These are phyloP conservation scores for Meandrina meandrites DNA, from an alignment of 92 coral and sea anemone genomes.

Conservation along the genomic window DNA sequence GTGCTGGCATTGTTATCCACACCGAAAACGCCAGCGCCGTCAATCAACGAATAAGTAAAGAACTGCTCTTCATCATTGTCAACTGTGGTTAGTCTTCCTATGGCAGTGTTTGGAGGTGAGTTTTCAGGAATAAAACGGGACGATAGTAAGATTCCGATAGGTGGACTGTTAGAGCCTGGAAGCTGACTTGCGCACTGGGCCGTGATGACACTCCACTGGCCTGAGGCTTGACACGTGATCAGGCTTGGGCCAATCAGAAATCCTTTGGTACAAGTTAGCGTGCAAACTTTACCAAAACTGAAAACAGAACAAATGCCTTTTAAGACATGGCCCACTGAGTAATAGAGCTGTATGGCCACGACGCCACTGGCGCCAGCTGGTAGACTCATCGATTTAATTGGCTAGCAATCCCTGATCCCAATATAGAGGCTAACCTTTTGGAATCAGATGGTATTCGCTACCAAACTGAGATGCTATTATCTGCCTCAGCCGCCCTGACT, in stretches of 20 bases:
- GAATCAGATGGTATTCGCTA: no score
- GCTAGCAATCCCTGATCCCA: no score
- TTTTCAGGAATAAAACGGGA: conserved; percentile 62
- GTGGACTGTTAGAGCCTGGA: conserved; percentile 67
- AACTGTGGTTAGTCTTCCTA: conserved; percentile 63
- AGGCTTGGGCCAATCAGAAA: conserved; percentile 54
- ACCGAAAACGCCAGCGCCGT: conserved; percentile 53
- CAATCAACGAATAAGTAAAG: conserved; percentile 50
- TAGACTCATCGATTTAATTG: no score
- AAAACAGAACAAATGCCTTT: background rate
- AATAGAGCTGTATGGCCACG: no score
- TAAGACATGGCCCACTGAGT: no score
- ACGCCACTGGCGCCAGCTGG: no score
- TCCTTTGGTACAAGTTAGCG: conserved; percentile 55
- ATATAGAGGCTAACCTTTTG: background rate
- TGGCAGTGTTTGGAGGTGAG: conserved; percentile 43
- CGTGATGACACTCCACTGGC: conserved; percentile 61
- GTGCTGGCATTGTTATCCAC: conserved; percentile 43
- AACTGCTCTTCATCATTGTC: conserved; percentile 57
- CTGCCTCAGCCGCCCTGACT: background rate
- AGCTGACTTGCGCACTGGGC: conserved; percentile 55
- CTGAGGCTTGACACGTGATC: conserved; percentile 70
- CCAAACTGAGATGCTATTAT: background rate
- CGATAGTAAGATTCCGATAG: conserved; percentile 57
- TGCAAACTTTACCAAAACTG: conserved; percentile 55